Conservation (phyloP, 2,797 vertebrate species). For the Chrysocyon brachyurus region DNA sequence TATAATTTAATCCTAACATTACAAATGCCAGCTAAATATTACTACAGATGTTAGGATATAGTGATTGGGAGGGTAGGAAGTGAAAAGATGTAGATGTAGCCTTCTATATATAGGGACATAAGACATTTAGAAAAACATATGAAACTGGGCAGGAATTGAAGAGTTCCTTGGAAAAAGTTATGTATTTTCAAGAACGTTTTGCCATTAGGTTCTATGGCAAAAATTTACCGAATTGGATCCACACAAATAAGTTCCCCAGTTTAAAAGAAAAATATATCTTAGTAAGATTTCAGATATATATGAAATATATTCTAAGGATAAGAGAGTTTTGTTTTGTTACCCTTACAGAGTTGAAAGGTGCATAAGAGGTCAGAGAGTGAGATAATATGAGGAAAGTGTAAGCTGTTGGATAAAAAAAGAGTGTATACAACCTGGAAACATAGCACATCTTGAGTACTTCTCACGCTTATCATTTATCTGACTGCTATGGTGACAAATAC, state of each 20-base stretch:
- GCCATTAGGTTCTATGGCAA: background rate
- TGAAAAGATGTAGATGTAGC: background rate
- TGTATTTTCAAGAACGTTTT: background rate
- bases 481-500: background rate
- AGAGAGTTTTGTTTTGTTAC: background rate
- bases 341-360: background rate
- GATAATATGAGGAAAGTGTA: background rate
- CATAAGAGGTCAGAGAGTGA: background rate
- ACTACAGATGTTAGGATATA: background rate
- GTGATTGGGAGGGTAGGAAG: background rate
- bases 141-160: background rate
- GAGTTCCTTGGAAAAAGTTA: background rate
- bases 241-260: background rate
- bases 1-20: conserved; percentile 21
- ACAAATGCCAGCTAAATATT: conserved; percentile 13
- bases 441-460: background rate
- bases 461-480: background rate
- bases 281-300: background rate
- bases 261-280: background rate
- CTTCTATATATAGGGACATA: background rate
- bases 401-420: background rate
- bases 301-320: background rate
- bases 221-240: background rate
- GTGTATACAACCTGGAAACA: background rate
- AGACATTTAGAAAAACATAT: background rate